Evolutionary conservation across 2,113 vertebrate species (phyloP), one percentile per base, ranked within the genome.

Genomic region (Barbus barbus): DNA sequence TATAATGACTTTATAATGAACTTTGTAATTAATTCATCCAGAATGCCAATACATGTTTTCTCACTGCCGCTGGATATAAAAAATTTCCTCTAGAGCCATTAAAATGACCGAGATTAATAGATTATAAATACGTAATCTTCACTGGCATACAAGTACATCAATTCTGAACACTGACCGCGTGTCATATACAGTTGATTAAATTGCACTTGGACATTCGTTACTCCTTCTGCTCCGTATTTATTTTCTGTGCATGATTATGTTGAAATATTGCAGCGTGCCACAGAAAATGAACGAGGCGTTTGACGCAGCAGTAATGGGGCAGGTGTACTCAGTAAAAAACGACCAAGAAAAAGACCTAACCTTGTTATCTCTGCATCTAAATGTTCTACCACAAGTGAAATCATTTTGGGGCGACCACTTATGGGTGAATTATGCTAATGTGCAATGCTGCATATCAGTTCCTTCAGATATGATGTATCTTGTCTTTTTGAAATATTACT

Each of bases 1-100:
- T 51, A 81, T 33, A 67, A 80, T 67, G 9, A 80, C 60, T 48
- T 80, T 31, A 80, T 80, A 81, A 81, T 81, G 18, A 81, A 81
- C 78, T 67, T 81, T 14, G 67, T 67, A 81, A 81, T 81, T 67
- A 51, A 41, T 65, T 31, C 5, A 46, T 46, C 44, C 41, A 31
- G 61, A 81, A 67, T 48, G 78, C 41, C 58, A 28, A 63, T 51
- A 51, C 13, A n/a, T 31, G 38, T 67, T 67, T 20, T 18, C 12
- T 22, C 4, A 36, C 44, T 33, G 60, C 65, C 80, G 56, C 63
- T 82, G 31, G 80, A 69, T 71, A 72, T 71, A 53, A 78, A 63
- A 58, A 38, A 44, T 56, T 41, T 24, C 79, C 24, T 81, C 41
- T 33, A 31, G 41, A 81, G 63, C 58, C 78, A 81, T 71, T 71